phyloP scores from a whole-genome alignment of 37 sponge, comb jelly and placozoan species.

The Ephydatia muelleri region DNA sequence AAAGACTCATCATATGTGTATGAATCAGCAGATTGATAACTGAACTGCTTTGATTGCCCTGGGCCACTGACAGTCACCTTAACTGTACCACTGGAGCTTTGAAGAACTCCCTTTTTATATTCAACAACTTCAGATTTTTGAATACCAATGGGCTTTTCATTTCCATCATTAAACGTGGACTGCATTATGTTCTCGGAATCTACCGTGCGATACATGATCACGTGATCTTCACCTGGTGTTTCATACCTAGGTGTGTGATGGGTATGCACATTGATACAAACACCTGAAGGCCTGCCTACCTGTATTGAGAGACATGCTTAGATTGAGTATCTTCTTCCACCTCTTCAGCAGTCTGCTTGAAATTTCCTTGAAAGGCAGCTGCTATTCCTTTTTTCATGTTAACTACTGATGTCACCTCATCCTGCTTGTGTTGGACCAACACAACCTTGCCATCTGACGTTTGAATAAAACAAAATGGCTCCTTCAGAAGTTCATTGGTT shows the following conservation, averaged over 20 bases:
- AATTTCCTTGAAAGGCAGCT: slow-evolving; percentile 58
- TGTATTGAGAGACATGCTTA: slow-evolving; percentile 12
- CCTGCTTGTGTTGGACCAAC: slow-evolving; percentile 4
- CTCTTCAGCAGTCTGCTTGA: slow-evolving; percentile 17
- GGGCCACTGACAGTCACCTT: background rate
- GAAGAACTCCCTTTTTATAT: background rate
- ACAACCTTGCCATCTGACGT: slow-evolving; percentile 47
- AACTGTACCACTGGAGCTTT: background rate
- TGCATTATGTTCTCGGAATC: background rate
- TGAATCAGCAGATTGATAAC: background rate
- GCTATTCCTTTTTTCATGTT: slow-evolving; percentile 62
- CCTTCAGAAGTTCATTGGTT: background rate
- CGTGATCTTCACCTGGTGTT: background rate
- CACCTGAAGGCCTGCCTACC: no score
- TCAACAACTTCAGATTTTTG: background rate
- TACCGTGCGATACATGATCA: background rate
- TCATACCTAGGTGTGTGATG: no score
- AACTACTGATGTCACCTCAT: slow-evolving; percentile 13
- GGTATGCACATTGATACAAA: no score
- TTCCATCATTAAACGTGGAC: background rate
- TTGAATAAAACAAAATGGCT: slow-evolving; percentile 33
- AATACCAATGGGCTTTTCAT: background rate
- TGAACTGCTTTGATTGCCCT: background rate
- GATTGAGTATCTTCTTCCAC: slow-evolving; percentile 39
- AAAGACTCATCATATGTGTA: background rate